Conservation (phyloP, 2,888 invertebrate species). For the Nomada goodeniana region DNA sequence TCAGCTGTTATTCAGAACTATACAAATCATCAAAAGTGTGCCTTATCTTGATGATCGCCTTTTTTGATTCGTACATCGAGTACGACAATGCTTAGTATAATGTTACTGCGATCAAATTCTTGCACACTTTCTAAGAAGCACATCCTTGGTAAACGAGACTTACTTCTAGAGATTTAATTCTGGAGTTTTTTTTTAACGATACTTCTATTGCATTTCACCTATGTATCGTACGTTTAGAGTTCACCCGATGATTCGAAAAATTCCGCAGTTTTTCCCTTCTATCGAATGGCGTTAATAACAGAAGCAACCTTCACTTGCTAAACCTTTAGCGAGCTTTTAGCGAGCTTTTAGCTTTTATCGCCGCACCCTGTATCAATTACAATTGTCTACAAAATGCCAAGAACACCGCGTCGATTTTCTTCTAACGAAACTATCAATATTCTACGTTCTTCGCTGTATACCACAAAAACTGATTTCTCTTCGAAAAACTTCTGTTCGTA, state of each 20-base stretch:
- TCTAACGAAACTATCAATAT: background rate
- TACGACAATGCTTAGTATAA: background rate
- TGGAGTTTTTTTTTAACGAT: too few species aligned
- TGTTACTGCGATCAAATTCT: slow-evolving; percentile 27
- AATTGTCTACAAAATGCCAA: slow-evolving; percentile 1
- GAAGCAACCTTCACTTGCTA: slow-evolving; percentile 21
- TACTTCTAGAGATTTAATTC: background rate
- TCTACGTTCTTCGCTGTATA: background rate
- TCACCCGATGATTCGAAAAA: background rate
- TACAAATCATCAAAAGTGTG: slow-evolving; percentile 7
- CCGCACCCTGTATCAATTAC: slow-evolving; percentile 53
- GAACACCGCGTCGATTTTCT: background rate
- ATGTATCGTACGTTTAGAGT: too few species aligned
- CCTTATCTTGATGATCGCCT: slow-evolving; percentile 18
- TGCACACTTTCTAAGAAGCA: background rate
- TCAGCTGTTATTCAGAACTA: background rate
- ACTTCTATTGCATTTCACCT: too few species aligned
- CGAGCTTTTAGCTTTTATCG: slow-evolving; percentile 46
- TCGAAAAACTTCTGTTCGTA: too few species aligned
- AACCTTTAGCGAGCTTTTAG: slow-evolving; percentile 43
- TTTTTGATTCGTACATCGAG: background rate
- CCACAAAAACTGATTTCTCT: too few species aligned
- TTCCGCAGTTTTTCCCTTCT: background rate
- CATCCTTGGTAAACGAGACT: background rate
- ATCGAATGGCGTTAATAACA: background rate